Evolutionary conservation across 2,888 invertebrate species (phyloP).

Genomic region (Biston stratarius): DNA sequence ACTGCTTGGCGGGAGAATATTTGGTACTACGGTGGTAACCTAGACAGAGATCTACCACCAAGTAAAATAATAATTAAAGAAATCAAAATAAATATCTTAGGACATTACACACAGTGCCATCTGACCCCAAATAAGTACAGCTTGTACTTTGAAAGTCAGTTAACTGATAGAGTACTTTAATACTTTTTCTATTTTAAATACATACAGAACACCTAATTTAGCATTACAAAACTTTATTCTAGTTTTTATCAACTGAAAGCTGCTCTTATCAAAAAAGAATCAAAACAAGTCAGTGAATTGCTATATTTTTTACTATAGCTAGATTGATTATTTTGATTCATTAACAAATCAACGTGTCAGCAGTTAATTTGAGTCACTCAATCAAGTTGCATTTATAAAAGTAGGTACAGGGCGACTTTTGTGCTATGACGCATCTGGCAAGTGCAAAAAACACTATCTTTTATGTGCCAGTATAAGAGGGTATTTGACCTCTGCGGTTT

Average conservation of each 20-base stretch:
- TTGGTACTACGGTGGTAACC: too few relatives aligned
- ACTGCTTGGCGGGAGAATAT: too few relatives aligned
- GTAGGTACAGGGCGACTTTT: slow-evolving; percentile 15
- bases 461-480: slow-evolving; percentile 42
- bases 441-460: slow-evolving; percentile 38
- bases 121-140: too few relatives aligned
- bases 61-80: too few relatives aligned
- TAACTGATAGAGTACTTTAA: too few relatives aligned
- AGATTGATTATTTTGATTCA: neutral
- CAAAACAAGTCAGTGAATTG: slow-evolving; percentile 5
- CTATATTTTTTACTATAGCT: neutral
- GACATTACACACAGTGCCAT: too few relatives aligned
- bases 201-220: too few relatives aligned
- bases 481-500: slow-evolving; percentile 52
- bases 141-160: too few relatives aligned
- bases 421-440: slow-evolving; percentile 14
- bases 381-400: slow-evolving; percentile 29
- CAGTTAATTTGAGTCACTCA: slow-evolving; percentile 27
- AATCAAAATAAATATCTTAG: too few relatives aligned
- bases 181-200: too few relatives aligned
- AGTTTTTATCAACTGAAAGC: neutral
- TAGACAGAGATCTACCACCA: too few relatives aligned
- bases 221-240: too few relatives aligned
- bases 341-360: slow-evolving; percentile 23
- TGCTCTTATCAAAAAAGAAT: neutral